Evolutionary conservation across 2,888 invertebrate genomes (phyloP).

Genomic region (Amphipoea oculea): DNA sequence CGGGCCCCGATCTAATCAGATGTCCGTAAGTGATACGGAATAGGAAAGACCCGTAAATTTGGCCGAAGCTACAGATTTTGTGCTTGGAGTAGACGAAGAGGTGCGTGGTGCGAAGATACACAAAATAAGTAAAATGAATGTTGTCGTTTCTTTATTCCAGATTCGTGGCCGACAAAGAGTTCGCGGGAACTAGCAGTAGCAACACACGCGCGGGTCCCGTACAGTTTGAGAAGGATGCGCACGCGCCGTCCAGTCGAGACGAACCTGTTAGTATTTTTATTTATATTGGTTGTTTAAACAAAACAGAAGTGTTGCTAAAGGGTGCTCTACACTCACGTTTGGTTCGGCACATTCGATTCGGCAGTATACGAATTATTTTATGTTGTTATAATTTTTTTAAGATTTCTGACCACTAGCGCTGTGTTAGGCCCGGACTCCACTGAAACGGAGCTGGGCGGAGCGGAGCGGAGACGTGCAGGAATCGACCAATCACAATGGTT

Average conservation of each 20-base stretch:
- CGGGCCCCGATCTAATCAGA: too few species aligned
- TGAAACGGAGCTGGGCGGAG: too few species aligned
- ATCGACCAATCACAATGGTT: too few species aligned
- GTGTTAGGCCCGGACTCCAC: too few species aligned
- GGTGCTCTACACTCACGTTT: not conserved
- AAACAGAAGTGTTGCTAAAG: not conserved
- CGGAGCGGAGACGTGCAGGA: too few species aligned
- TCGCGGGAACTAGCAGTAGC: constrained; percentile 95
- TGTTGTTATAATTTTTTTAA: too few species aligned
- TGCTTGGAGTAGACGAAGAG: too few species aligned
- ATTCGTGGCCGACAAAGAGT: constrained; percentile 99
- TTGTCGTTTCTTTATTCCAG: constrained; percentile 81
- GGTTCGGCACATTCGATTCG: not conserved
- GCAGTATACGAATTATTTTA: not conserved
- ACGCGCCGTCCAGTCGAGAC: constrained; percentile 86
- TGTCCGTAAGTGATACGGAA: too few species aligned
- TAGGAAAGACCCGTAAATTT: too few species aligned
- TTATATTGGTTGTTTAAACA: not conserved
- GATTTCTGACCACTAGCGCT: too few species aligned
- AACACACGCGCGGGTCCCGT: constrained; percentile 97
- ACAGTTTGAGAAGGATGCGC: constrained; percentile 96
- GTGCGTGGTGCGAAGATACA: not conserved
- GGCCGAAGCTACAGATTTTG: too few species aligned
- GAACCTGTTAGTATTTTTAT: constrained; percentile 76
- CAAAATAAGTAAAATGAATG: constrained; percentile 4